Percentiles rank a stretch among this genome's conserved stretches.
Conservation (phyloP, 2,888 invertebrate genomes). For the Biston betularia region DNA sequence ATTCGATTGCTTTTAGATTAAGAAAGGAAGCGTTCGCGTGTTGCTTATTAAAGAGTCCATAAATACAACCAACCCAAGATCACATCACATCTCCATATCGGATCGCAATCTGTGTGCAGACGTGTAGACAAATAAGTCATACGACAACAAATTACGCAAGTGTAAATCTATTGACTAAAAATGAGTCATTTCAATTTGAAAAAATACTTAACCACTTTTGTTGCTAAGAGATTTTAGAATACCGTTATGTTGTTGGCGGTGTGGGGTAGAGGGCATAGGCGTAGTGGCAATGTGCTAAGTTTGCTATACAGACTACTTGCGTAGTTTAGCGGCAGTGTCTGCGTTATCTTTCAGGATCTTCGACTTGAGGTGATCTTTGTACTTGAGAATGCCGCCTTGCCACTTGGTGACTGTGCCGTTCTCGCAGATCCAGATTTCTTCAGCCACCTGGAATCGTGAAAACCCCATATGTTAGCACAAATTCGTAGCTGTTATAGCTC, state of each 20-base stretch:
- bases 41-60: no score
- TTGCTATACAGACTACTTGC: slow-evolving; percentile 67
- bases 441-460: slow-evolving; percentile 91
- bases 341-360: slow-evolving; percentile 92
- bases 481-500: no score
- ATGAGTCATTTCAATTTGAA: no score
- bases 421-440: slow-evolving; percentile 99
- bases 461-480: background rate
- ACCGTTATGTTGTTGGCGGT: slow-evolving; percentile 25
- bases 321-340: slow-evolving; percentile 78
- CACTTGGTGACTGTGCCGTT: slow-evolving; percentile 98
- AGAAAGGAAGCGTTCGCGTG: no score
- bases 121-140: no score
- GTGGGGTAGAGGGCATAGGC: slow-evolving; percentile 41
- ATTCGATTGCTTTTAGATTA: no score
- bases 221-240: background rate
- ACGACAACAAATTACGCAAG: no score
- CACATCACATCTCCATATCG: no score
- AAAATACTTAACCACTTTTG: background rate
- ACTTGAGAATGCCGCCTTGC: slow-evolving; percentile 97
- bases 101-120: no score
- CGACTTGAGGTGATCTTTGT: slow-evolving; percentile 97
- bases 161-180: no score
- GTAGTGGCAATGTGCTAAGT: slow-evolving; percentile 36
- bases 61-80: no score